phyloP scores from a whole-genome alignment of 2,113 vertebrate genomes.

The Microtus richardsoni region DNA sequence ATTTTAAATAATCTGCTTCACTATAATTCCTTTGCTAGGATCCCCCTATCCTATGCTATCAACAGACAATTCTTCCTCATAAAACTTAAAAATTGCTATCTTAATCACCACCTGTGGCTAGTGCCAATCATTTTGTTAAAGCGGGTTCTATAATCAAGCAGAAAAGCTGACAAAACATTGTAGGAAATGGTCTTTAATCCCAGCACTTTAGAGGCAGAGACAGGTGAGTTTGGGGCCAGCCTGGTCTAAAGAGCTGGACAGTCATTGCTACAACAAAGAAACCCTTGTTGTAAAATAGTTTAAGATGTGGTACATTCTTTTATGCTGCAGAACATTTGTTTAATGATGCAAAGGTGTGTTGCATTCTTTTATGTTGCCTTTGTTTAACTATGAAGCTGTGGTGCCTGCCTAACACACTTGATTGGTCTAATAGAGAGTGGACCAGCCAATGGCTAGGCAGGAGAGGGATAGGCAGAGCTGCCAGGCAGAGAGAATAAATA shows the following conservation, averaged over 20 bases:
- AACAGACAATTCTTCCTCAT: neutral
- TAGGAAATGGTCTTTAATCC: neutral
- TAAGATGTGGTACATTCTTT: neutral
- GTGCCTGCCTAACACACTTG: neutral
- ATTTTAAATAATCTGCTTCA: constrained; percentile 10
- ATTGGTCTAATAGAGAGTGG: neutral
- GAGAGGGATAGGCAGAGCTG: neutral
- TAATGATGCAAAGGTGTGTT: neutral
- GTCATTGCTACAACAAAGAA: neutral
- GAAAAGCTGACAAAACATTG: neutral
- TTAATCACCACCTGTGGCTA: neutral
- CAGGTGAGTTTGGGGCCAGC: neutral
- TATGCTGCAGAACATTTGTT: neutral
- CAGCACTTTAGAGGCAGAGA: neutral
- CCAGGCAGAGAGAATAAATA: neutral
- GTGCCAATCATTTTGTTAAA: neutral
- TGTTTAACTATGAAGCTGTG: neutral
- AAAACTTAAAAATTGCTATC: neutral
- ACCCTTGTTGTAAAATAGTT: neutral
- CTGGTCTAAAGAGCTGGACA: neutral
- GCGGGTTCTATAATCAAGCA: neutral
- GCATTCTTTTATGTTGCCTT: neutral
- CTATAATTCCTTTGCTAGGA: neutral
- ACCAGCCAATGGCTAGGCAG: neutral
- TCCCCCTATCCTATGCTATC: neutral